Base-by-base conservation (phyloP, 2,113 vertebrate species). In the Gambusia affinis region DNA sequence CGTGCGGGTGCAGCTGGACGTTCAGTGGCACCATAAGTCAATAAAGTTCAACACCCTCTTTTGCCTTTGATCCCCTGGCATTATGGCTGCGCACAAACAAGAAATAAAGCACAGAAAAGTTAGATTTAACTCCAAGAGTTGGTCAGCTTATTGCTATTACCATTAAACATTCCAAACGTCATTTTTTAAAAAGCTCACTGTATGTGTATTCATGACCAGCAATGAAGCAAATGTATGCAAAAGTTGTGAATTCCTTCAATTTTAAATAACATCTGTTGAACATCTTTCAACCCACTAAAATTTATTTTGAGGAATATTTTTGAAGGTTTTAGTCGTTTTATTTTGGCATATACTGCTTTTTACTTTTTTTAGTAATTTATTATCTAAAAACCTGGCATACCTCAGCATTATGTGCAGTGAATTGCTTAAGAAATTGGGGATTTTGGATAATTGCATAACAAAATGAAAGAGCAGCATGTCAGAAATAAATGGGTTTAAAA, bases 1-100 rank as follows among this genome's bases (percentile, higher is more conserved):
- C 69, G 73, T 2, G 47, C 1, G 70, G 75, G 65, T 83, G 70
- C 80, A 90, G 75, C 70, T 75, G 64, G 62, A 64, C 67, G 70
- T 79, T 73, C 78, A 65, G 75, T 69, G 33, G 67, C 69, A 72
- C 67, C 69, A 64, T 39, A 79, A 72, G 54, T 70, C 60, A 72
- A 74, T 17, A 61, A 42, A 61, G 28, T n/a, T 27, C 44, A 60
- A 70, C 85, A 76, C 85, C 78, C 54, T 63, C 47, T 68, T 75
- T 57, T 29, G n/a, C 54, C 60, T 81, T 69, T 61, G 22, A 70
- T 24, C 76, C 66, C 64, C 22, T 51, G 0, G 5, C 22, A 31
- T 61, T 27, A 28, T 44, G 29, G 30, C 39, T 0, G 61, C 70
- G 27, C 47, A 22, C 27, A 75, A 42, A 39, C 70, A 24, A 33